These are phyloP conservation scores for Eupithecia inturbata DNA, from an alignment of 2,888 invertebrate genomes.

Conservation along the genomic window DNA sequence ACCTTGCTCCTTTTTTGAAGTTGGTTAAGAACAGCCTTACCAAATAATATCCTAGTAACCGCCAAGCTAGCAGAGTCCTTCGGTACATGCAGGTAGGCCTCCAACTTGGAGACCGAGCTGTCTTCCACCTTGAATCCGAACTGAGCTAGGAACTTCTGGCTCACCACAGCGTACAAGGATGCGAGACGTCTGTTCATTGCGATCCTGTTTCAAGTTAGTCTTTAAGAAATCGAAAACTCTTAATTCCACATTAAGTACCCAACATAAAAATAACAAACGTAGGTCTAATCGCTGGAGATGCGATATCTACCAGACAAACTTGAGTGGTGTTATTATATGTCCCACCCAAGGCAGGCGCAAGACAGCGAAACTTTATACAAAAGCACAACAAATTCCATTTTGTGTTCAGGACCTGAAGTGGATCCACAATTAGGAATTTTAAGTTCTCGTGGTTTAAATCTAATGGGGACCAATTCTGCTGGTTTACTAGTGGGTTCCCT, in stretches of 20 bases:
- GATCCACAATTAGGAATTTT: not conserved
- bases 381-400: not conserved
- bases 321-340: not conserved
- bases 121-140: conserved; percentile 66
- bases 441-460: not conserved
- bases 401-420: not conserved
- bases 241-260: not conserved
- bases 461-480: not conserved
- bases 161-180: conserved; percentile 38
- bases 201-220: conserved; percentile 29
- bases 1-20: too few relatives aligned
- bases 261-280: not conserved
- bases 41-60: conserved; percentile 90
- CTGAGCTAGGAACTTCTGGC: conserved; percentile 61
- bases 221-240: not conserved
- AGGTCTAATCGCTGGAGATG: not conserved
- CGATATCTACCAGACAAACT: not conserved
- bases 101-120: conserved; percentile 71
- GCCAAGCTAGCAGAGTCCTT: conserved; percentile 91
- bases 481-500: not conserved
- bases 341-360: not conserved
- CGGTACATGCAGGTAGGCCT: conserved; percentile 85
- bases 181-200: conserved; percentile 45
- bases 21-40: conserved; percentile 86
- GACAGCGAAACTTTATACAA: not conserved